Evolutionary conservation across 2,888 invertebrate species (phyloP).

Genomic region (Himalopsyche anomala): DNA sequence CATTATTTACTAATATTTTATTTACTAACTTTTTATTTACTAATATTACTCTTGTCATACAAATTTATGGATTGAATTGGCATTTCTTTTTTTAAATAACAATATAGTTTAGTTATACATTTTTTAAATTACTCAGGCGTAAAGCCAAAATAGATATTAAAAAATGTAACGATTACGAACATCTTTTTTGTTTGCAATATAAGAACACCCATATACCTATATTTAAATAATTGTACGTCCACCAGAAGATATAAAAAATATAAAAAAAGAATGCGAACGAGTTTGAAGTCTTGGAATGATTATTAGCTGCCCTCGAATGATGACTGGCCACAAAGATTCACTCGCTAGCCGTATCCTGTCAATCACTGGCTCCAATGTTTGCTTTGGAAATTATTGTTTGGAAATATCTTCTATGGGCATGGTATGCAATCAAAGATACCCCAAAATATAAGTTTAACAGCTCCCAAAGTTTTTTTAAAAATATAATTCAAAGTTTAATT

Average conservation of each 20-base stretch:
- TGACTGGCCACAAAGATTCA: slow-evolving; percentile 56
- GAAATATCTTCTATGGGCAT: background rate
- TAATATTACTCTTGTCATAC: too few species aligned
- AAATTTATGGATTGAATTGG: too few species aligned
- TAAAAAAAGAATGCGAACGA: background rate
- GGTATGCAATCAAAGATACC: background rate
- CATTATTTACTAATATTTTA: too few species aligned
- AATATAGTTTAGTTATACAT: too few species aligned
- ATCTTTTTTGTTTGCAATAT: background rate
- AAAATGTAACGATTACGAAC: too few species aligned
- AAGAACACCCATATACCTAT: background rate
- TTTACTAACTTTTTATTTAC: too few species aligned
- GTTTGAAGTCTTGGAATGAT: slow-evolving; percentile 61
- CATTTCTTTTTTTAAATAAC: too few species aligned
- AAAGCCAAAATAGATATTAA: too few species aligned
- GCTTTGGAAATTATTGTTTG: background rate
- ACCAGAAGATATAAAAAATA: background rate
- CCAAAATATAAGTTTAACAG: too few species aligned
- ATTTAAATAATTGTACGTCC: background rate
- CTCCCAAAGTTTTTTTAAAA: too few species aligned
- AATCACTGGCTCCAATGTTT: background rate
- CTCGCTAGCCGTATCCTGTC: background rate
- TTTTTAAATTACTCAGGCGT: too few species aligned
- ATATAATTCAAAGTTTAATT: too few species aligned
- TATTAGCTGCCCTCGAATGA: slow-evolving; percentile 59